A percentile compares a stretch with the other conserved stretches of the same genome.
Conservation (phyloP, 2,113 vertebrate genomes). For the Podiceps cristatus region DNA sequence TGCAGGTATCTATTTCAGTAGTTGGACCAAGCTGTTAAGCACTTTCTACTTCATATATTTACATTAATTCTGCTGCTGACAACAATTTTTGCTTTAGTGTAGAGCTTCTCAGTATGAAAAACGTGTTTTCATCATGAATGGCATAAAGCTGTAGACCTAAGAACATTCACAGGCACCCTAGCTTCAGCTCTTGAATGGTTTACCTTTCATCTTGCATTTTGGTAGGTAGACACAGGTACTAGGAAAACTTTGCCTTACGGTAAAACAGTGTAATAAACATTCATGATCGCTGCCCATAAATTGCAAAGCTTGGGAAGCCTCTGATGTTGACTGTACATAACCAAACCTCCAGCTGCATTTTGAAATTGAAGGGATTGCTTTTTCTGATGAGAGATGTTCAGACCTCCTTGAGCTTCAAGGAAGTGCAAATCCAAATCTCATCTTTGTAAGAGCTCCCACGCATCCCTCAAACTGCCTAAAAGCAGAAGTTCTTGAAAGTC, state of each 20-base stretch:
- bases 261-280: neutral
- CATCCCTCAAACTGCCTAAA: neutral
- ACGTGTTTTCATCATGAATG: neutral
- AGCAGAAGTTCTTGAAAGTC: neutral
- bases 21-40: neutral
- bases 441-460: neutral
- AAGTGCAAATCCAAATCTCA: neutral
- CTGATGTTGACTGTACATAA: neutral
- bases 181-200: neutral
- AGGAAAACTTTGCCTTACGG: neutral
- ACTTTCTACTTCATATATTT: neutral
- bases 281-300: neutral
- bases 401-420: neutral
- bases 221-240: neutral
- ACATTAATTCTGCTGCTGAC: neutral
- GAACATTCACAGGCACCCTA: neutral
- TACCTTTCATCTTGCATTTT: neutral
- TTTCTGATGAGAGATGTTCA: neutral
- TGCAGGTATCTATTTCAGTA: neutral
- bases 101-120: neutral
- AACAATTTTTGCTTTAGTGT: neutral
- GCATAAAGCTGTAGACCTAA: neutral
- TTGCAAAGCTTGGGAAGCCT: neutral
- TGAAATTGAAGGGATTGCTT: neutral
- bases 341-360: neutral